Evolutionary conservation across 2,797 vertebrate genomes (phyloP).

Genomic region (Trachops cirrhosus): DNA sequence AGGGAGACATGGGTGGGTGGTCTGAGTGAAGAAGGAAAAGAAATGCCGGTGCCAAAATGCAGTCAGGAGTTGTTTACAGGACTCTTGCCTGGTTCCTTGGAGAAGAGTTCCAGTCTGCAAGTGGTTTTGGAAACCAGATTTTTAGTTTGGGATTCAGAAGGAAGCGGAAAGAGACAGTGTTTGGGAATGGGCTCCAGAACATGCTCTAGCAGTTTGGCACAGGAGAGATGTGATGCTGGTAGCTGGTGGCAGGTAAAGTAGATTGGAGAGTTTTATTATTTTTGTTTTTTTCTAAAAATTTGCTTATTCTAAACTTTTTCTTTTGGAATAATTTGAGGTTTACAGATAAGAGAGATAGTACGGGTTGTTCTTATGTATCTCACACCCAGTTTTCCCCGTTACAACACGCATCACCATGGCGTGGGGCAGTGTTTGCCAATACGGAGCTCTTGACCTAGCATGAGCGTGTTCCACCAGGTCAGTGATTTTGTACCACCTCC

Average conservation of each 20-base stretch:
- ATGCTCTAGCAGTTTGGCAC: not conserved
- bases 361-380: not conserved
- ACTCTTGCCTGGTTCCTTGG: not conserved
- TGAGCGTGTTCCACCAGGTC: not conserved
- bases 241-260: not conserved
- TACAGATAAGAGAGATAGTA: not conserved
- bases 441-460: not conserved
- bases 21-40: not conserved
- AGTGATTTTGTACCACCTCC: not conserved
- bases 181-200: not conserved
- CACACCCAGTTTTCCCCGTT: not conserved
- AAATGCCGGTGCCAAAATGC: not conserved
- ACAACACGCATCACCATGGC: not conserved
- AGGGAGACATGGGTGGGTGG: not conserved
- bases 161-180: not conserved
- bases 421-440: not conserved
- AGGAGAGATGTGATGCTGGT: not conserved
- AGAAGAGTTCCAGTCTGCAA: not conserved
- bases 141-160: not conserved
- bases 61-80: not conserved
- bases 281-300: not conserved
- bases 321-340: not conserved
- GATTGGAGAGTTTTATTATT: not conserved
- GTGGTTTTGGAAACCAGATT: not conserved
- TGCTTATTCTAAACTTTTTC: not conserved